A percentile compares a stretch with the other conserved stretches of the same genome.
Conservation (phyloP, 2,113 vertebrate species). For the Empidonax alnorum region DNA sequence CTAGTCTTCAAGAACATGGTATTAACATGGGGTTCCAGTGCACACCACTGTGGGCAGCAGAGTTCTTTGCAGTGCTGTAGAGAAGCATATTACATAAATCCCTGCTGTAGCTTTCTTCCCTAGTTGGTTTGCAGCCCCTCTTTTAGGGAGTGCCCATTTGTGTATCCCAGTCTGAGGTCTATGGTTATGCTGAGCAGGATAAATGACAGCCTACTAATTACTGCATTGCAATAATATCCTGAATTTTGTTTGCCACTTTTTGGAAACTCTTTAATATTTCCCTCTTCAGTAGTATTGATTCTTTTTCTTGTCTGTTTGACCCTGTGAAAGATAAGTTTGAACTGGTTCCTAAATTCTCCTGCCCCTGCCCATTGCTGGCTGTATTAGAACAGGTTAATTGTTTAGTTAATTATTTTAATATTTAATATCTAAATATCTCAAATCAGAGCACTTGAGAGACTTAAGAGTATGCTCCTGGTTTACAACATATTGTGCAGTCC, state of each 20-base stretch:
- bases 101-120: neutral
- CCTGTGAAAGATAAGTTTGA: neutral
- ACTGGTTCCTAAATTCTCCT: neutral
- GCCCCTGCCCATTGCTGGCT: neutral
- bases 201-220: neutral
- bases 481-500: neutral
- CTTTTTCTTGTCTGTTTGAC: neutral
- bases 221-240: neutral
- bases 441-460: neutral
- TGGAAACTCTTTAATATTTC: neutral
- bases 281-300: neutral
- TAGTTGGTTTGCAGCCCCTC: neutral
- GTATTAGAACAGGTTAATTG: neutral
- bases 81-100: neutral
- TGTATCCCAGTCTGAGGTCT: neutral
- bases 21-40: neutral
- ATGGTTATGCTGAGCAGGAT: neutral
- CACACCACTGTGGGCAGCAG: neutral
- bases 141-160: neutral
- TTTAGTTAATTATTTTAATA: neutral
- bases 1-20: neutral
- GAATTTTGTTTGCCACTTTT: neutral
- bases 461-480: neutral
- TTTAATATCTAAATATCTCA: no score
- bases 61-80: neutral